Evolutionary conservation across 2,888 invertebrate species (phyloP).

Genomic region (Hermaeophaga mercurialis): DNA sequence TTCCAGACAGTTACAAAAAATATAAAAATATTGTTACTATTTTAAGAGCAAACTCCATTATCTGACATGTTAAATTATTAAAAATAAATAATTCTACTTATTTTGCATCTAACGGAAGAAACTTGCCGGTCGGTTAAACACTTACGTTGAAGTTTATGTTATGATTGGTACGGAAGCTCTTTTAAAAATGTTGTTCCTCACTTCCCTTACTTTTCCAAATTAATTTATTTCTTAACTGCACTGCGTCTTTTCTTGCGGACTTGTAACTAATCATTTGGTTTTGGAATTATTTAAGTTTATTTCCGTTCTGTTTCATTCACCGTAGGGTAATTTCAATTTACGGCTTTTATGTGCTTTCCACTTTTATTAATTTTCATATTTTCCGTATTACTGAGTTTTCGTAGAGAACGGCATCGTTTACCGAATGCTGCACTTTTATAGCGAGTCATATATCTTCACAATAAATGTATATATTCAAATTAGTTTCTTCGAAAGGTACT

Average conservation of each 20-base stretch:
- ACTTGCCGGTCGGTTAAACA: too few relatives aligned
- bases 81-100: too few relatives aligned
- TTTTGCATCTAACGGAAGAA: too few relatives aligned
- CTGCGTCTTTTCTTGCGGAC: slow-evolving; percentile 34
- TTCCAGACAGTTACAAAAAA: too few relatives aligned
- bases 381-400: not conserved
- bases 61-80: too few relatives aligned
- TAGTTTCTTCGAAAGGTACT: too few relatives aligned
- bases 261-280: slow-evolving; percentile 41
- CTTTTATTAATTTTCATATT: not conserved
- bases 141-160: not conserved
- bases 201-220: slow-evolving; percentile 43
- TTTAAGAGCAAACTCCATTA: too few relatives aligned
- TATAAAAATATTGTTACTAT: too few relatives aligned
- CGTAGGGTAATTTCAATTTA: not conserved
- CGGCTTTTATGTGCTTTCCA: not conserved
- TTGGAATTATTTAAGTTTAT: slow-evolving; percentile 35
- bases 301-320: not conserved
- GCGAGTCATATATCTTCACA: too few relatives aligned
- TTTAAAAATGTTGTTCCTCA: not conserved
- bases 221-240: slow-evolving; percentile 52
- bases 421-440: too few relatives aligned
- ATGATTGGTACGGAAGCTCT: not conserved
- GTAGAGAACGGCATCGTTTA: not conserved
- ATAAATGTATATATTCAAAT: too few relatives aligned